These are phyloP conservation scores for Tubulanus polymorphus DNA, from an alignment of 2,888 invertebrate genomes.

Conservation along the genomic window DNA sequence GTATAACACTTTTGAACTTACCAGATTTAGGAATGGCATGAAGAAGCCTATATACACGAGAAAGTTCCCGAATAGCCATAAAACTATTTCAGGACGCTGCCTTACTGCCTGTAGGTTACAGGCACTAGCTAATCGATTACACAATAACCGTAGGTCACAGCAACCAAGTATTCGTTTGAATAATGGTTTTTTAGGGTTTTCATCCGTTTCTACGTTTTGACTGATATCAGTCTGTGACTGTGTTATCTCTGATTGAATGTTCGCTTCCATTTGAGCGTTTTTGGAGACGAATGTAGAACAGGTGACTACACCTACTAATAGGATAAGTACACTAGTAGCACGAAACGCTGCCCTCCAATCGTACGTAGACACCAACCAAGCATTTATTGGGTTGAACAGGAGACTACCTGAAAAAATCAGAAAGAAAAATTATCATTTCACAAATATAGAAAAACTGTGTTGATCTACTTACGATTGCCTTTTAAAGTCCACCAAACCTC, in stretches of 20 bases:
- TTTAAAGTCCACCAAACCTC: too few relatives aligned
- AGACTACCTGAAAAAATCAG: slow-evolving; percentile 34
- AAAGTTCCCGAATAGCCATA: slow-evolving; percentile 33
- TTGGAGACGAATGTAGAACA: slow-evolving; percentile 28
- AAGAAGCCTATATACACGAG: slow-evolving; percentile 32
- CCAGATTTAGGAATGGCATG: slow-evolving; percentile 35
- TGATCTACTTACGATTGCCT: too few relatives aligned
- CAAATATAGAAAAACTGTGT: too few relatives aligned
- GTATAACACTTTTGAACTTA: slow-evolving; percentile 19
- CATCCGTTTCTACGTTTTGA: too few relatives aligned
- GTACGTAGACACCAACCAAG: slow-evolving; percentile 25
- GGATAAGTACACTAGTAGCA: slow-evolving; percentile 22
- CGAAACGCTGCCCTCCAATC: slow-evolving; percentile 32
- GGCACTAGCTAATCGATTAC: slow-evolving; percentile 14
- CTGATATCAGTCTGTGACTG: not conserved
- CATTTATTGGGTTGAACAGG: slow-evolving; percentile 32
- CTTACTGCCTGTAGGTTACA: slow-evolving; percentile 23
- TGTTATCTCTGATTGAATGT: slow-evolving; percentile 5
- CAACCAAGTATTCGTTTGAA: slow-evolving; percentile 14
- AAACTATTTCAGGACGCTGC: slow-evolving; percentile 27
- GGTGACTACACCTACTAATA: slow-evolving; percentile 25
- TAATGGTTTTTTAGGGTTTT: not conserved
- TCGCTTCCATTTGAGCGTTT: slow-evolving; percentile 11
- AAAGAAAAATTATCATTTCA: too few relatives aligned
- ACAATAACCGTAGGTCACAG: slow-evolving; percentile 24